Conservation (phyloP, 1,140 invertebrate species). For the Cydia strobilella region DNA sequence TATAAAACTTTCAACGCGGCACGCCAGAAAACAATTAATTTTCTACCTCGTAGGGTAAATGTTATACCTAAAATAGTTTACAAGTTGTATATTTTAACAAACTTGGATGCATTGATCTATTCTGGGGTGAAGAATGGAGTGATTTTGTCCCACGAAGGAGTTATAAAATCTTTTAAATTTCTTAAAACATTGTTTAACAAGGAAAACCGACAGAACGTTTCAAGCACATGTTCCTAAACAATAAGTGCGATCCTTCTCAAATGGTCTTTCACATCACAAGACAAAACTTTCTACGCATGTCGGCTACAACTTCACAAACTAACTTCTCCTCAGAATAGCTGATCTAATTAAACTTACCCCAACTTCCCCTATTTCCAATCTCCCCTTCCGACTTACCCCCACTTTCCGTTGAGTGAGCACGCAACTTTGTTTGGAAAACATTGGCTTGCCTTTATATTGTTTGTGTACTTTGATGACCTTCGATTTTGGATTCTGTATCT, state of each 20-base stretch:
- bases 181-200: too few relatives aligned
- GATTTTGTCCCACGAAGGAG: too few relatives aligned
- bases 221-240: background rate
- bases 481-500: background rate
- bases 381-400: slow-evolving; percentile 4
- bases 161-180: too few relatives aligned
- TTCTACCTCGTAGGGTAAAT: background rate
- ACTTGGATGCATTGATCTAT: background rate
- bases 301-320: background rate
- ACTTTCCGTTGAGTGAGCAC: slow-evolving; percentile 17
- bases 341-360: slow-evolving; percentile 9
- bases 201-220: too few relatives aligned
- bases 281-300: background rate
- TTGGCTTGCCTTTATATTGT: slow-evolving; percentile 8
- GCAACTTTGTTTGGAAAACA: slow-evolving; percentile 28
- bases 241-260: background rate
- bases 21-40: slow-evolving; percentile 11
- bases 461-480: background rate
- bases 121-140: too few relatives aligned
- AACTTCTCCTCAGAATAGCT: background rate
- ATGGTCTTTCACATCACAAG: too few relatives aligned
- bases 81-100: background rate
- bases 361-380: slow-evolving; percentile 27
- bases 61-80: background rate
- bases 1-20: background rate